Conservation (phyloP, 35 echinoderm and acorn worm genomes). For the Ophioderma brevispina region DNA sequence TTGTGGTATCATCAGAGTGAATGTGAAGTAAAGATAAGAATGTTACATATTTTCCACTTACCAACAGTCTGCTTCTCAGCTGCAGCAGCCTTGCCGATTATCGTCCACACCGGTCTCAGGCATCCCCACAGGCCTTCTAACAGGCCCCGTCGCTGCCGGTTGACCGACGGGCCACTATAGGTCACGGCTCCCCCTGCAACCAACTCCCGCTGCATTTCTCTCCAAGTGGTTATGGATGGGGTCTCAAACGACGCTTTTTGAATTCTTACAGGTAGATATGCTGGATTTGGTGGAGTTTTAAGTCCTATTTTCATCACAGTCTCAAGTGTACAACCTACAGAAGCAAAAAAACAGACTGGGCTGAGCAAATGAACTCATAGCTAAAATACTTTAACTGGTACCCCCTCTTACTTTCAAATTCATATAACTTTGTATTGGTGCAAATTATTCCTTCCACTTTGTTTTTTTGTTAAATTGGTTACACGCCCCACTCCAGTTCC, state of each 20-base stretch:
- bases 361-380: too few relatives aligned
- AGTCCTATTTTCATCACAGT: constrained; percentile 85
- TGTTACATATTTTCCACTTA: too few relatives aligned
- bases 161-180: constrained; percentile 15
- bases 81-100: constrained; percentile 83
- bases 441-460: too few relatives aligned
- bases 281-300: constrained; percentile 75
- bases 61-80: constrained; percentile 80
- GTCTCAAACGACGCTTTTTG: constrained; percentile 48
- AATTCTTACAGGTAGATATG: constrained; percentile 61
- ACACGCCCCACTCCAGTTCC: too few relatives aligned
- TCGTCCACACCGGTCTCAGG: constrained; percentile 85
- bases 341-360: background rate
- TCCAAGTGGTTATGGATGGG: constrained; percentile 27
- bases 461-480: too few relatives aligned
- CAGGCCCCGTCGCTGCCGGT: constrained; percentile 76
- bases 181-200: constrained; percentile 3
- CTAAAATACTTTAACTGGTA: too few relatives aligned
- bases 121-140: constrained; percentile 94
- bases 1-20: too few relatives aligned
- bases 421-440: too few relatives aligned
- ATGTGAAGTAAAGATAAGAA: too few relatives aligned
- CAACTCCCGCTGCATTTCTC: background rate
- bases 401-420: too few relatives aligned
- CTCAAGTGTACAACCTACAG: constrained; percentile 84